phyloP scores from a whole-genome alignment of 1,140 invertebrate genomes.

The Leguminivora glycinivorella region DNA sequence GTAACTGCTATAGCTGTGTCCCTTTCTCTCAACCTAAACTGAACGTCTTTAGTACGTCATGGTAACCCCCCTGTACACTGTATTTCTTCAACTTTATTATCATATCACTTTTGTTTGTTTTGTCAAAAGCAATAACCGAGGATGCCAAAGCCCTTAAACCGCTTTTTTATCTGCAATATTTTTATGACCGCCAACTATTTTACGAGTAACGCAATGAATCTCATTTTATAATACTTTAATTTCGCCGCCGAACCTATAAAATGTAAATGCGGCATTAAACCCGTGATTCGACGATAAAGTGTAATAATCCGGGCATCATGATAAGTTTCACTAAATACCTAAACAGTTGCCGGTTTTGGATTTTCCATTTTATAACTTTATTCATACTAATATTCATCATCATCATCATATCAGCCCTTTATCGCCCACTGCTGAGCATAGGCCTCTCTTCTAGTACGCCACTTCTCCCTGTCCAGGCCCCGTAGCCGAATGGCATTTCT shows the following conservation, averaged over 20 bases:
- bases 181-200: conserved; percentile 72
- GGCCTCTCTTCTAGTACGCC: no score
- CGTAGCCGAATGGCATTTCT: no score
- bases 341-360: conserved; percentile 14
- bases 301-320: conserved; percentile 43
- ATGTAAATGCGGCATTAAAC: conserved; percentile 71
- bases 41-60: no score
- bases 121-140: not conserved
- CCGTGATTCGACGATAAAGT: conserved; percentile 51
- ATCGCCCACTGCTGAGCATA: no score
- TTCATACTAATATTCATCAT: not conserved
- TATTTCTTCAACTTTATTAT: no score
- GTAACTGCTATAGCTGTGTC: no score
- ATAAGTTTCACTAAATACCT: conserved; percentile 13
- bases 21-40: no score
- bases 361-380: not conserved
- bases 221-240: conserved; percentile 75
- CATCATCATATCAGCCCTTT: no score
- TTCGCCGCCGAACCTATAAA: conserved; percentile 74
- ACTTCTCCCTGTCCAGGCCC: no score
- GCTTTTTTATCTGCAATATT: conserved; percentile 59
- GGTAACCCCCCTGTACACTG: no score
- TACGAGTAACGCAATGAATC: conserved; percentile 64
- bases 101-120: no score
- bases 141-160: not conserved